Conservation (phyloP, 2,113 vertebrate genomes). For the Hypanus sabinus region DNA sequence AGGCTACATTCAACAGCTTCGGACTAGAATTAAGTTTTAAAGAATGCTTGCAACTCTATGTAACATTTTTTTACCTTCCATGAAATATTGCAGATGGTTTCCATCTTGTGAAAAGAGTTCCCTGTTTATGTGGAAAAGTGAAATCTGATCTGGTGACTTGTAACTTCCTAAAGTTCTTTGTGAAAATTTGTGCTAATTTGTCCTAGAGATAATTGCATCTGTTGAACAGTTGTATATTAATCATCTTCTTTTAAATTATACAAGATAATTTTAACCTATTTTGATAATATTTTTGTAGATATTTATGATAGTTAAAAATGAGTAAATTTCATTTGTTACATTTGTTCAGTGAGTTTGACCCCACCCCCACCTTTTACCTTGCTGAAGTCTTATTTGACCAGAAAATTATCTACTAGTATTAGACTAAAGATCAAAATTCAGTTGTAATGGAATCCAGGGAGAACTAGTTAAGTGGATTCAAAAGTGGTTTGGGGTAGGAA, state of each 20-base stretch:
- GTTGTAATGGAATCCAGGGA: background rate
- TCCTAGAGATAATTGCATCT: background rate
- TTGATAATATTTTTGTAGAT: background rate
- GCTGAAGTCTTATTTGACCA: background rate
- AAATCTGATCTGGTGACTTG: background rate
- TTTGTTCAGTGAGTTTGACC: background rate
- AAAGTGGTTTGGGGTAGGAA: too few relatives aligned
- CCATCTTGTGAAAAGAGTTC: background rate
- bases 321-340: background rate
- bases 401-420: background rate
- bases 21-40: background rate
- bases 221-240: slow-evolving; percentile 36
- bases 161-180: background rate
- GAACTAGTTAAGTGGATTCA: too few relatives aligned
- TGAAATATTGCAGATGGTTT: slow-evolving; percentile 59
- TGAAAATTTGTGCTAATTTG: background rate
- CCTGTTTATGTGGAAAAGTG: background rate
- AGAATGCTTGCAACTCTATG: slow-evolving; percentile 44
- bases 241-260: background rate
- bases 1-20: background rate
- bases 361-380: background rate
- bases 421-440: background rate
- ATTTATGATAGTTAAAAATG: background rate
- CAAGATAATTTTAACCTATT: background rate
- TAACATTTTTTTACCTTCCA: slow-evolving; percentile 55